Evolutionary conservation across 2,113 vertebrate genomes (phyloP).

Genomic region (Strix aluco): DNA sequence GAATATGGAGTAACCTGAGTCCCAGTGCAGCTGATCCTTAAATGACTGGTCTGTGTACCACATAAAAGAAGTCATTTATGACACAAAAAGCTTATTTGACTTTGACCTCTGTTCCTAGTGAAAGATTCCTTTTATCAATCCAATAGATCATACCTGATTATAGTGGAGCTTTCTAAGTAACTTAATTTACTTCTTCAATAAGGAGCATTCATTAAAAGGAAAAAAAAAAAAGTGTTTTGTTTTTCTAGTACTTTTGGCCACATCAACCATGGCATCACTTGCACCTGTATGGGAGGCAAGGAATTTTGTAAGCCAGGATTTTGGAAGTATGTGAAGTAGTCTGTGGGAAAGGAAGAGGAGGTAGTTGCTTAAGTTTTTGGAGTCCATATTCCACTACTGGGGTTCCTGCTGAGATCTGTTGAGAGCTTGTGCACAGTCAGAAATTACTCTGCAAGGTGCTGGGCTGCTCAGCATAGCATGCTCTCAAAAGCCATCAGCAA

Average conservation of each 20-base stretch:
- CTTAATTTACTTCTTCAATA: background rate
- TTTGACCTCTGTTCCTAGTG: background rate
- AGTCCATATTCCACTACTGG: background rate
- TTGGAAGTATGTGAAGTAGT: background rate
- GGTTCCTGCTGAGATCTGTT: background rate
- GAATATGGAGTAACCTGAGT: constrained; percentile 31
- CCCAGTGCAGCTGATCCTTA: constrained; percentile 9
- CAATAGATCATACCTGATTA: constrained; percentile 3
- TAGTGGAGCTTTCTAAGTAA: background rate
- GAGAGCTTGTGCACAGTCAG: background rate
- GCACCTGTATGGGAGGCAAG: background rate
- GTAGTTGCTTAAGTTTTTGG: background rate
- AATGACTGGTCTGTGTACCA: constrained; percentile 17
- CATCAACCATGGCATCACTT: background rate
- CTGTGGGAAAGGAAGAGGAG: background rate
- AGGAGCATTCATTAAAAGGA: background rate
- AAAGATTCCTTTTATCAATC: constrained; percentile 1
- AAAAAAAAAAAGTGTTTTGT: background rate
- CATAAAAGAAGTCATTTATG: constrained; percentile 55
- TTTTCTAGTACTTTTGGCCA: background rate
- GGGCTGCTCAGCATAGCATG: background rate
- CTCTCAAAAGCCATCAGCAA: background rate
- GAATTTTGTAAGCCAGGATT: background rate
- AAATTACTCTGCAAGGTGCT: background rate
- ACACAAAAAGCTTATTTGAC: constrained; percentile 11